phyloP scores from a whole-genome alignment of 2,888 invertebrate species.

The Dryobota labecula region DNA sequence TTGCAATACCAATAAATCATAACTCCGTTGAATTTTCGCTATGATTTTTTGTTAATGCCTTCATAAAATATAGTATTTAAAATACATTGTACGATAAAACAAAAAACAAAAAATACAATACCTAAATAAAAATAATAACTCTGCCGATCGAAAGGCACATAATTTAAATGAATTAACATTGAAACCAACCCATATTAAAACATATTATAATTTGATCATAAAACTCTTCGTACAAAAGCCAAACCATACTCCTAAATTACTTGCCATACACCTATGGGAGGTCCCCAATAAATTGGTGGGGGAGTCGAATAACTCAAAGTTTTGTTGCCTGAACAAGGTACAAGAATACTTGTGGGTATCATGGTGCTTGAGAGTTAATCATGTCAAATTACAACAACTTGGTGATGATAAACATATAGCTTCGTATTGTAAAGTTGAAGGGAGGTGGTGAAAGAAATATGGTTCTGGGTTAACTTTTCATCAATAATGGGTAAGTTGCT shows the following conservation, averaged over 20 bases:
- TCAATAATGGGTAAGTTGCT: too few relatives aligned
- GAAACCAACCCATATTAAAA: neutral
- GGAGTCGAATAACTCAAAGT: constrained; percentile 46
- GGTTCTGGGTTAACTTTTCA: too few relatives aligned
- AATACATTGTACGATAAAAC: neutral
- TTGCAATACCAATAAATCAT: neutral
- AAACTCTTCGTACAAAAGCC: neutral
- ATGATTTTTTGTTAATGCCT: neutral
- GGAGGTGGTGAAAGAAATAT: neutral
- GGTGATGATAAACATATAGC: constrained; percentile 7
- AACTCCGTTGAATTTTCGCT: neutral
- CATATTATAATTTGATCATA: constrained; percentile 7
- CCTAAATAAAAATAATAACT: neutral
- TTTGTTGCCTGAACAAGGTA: constrained; percentile 41
- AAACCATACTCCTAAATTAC: constrained; percentile 5
- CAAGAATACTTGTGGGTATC: constrained; percentile 28
- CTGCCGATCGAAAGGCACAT: neutral
- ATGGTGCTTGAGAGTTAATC: constrained; percentile 39
- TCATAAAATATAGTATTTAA: neutral
- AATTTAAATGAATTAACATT: neutral
- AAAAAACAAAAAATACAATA: neutral
- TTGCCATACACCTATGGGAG: constrained; percentile 8
- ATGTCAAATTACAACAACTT: constrained; percentile 24
- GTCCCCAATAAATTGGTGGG: constrained; percentile 47
- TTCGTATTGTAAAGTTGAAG: neutral